These are phyloP conservation scores for Oscheius sp. DNA, from an alignment of 2,888 invertebrate species.

Conservation along the genomic window DNA sequence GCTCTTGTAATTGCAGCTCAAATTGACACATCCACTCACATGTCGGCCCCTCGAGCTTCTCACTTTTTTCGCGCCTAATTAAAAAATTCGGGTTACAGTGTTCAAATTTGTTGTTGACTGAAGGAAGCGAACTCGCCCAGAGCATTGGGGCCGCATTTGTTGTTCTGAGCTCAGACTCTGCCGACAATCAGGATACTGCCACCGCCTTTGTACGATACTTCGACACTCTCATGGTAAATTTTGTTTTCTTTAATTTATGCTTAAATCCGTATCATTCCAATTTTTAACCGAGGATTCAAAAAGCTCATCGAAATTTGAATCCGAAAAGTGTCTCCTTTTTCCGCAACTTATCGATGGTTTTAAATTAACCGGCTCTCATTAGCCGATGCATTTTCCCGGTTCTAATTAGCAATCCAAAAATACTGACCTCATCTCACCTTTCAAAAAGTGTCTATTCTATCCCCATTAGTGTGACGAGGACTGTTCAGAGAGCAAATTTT, in stretches of 20 bases:
- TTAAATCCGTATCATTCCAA: neutral
- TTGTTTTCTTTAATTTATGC: neutral
- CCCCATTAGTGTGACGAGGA: too few relatives aligned
- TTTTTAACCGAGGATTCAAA: neutral
- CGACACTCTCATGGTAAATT: conserved; percentile 18
- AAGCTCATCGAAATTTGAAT: too few relatives aligned
- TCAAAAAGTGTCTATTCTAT: too few relatives aligned
- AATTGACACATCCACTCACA: conserved; percentile 21
- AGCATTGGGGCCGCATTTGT: conserved; percentile 53
- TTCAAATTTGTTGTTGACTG: conserved; percentile 40
- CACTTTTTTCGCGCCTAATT: conserved; percentile 15
- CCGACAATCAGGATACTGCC: neutral
- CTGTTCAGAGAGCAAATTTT: too few relatives aligned
- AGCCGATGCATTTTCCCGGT: too few relatives aligned
- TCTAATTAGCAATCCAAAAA: too few relatives aligned
- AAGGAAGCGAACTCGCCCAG: conserved; percentile 51
- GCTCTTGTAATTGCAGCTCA: conserved; percentile 24
- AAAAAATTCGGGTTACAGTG: conserved; percentile 13
- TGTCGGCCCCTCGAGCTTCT: conserved; percentile 7
- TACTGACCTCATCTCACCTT: too few relatives aligned
- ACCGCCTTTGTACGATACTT: conserved; percentile 18
- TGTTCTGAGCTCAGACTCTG: conserved; percentile 9
- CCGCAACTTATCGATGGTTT: too few relatives aligned
- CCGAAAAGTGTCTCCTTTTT: too few relatives aligned
- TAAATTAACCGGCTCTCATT: too few relatives aligned